Conservation (phyloP, 2,113 vertebrate species). For the Crotalus helleri region DNA sequence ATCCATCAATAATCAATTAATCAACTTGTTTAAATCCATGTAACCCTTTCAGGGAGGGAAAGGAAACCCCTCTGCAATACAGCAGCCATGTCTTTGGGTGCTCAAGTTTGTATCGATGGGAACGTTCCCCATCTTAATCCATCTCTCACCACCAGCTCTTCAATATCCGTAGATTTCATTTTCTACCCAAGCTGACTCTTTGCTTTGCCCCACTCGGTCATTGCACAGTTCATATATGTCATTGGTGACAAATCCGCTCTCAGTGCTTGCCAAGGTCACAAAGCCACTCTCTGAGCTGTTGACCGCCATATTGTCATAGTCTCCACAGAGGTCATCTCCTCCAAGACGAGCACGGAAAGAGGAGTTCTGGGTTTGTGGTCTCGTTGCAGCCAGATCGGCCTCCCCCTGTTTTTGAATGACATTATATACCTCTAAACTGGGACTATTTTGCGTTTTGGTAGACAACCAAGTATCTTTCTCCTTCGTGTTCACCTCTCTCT, state of each 20-base stretch:
- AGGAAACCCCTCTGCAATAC: neutral
- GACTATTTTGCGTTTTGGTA: slow-evolving; percentile 62
- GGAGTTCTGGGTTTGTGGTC: slow-evolving; percentile 84
- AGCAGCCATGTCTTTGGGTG: neutral
- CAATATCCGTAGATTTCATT: slow-evolving; percentile 94
- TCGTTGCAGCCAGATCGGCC: slow-evolving; percentile 80
- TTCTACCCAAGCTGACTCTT: slow-evolving; percentile 87
- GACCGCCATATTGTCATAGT: slow-evolving; percentile 71
- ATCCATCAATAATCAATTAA: neutral
- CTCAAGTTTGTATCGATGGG: neutral
- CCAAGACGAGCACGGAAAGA: slow-evolving; percentile 78
- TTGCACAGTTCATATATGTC: slow-evolving; percentile 87
- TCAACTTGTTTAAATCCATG: neutral
- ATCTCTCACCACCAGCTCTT: neutral
- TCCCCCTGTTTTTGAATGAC: slow-evolving; percentile 84
- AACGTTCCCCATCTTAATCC: neutral
- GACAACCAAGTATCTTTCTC: slow-evolving; percentile 71
- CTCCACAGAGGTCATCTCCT: slow-evolving; percentile 61
- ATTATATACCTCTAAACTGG: slow-evolving; percentile 81
- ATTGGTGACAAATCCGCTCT: slow-evolving; percentile 89
- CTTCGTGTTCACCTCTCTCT: slow-evolving; percentile 55
- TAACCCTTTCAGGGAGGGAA: neutral
- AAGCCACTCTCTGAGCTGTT: slow-evolving; percentile 74
- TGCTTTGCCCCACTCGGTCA: slow-evolving; percentile 55
- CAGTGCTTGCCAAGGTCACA: slow-evolving; percentile 75